These are phyloP conservation scores for Oreocharis arfaki DNA, from an alignment of 2,113 vertebrate species.

Conservation along the genomic window DNA sequence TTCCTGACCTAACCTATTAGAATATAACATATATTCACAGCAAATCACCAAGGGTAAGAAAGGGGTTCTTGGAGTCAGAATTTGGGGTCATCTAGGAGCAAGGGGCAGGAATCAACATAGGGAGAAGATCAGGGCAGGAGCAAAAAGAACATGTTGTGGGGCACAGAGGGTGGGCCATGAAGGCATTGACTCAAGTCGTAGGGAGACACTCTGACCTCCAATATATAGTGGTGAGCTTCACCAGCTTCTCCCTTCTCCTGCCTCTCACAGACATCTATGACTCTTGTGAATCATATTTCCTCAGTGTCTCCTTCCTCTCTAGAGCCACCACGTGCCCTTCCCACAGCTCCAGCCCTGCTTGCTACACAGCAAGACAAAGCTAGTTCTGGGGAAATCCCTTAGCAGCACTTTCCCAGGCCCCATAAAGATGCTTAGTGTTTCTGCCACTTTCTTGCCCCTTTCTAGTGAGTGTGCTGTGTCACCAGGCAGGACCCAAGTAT, in stretches of 20 bases:
- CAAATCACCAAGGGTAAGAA: background rate
- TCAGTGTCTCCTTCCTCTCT: background rate
- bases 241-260: background rate
- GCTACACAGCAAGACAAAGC: background rate
- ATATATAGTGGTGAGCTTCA: accelerated
- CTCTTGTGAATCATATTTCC: background rate
- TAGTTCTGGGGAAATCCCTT: accelerated
- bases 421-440: background rate
- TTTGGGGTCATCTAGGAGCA: background rate
- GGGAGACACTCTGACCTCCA: background rate
- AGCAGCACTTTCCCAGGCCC: background rate
- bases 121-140: background rate
- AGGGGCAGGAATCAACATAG: background rate
- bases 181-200: background rate
- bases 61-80: background rate
- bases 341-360: background rate
- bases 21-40: background rate
- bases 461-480: background rate
- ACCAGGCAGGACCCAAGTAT: background rate
- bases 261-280: accelerated
- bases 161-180: accelerated
- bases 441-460: background rate
- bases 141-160: background rate
- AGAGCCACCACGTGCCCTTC: background rate
- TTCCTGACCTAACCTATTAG: background rate